phyloP scores from a whole-genome alignment of 2,888 invertebrate genomes.

The Cosmopolites sordidus region DNA sequence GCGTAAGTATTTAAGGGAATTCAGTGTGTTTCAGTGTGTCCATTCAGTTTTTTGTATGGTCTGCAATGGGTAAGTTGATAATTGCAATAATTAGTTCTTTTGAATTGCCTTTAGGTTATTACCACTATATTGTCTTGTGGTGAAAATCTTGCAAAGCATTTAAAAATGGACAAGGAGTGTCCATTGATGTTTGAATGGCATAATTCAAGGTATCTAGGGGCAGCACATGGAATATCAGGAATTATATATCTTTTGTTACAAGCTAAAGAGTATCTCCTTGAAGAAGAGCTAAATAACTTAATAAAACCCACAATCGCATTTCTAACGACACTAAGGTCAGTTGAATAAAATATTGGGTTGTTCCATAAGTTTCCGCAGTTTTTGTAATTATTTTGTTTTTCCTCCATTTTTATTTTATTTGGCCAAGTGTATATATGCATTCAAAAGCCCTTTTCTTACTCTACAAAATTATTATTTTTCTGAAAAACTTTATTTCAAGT shows the following conservation, averaged over 20 bases:
- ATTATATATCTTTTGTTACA: constrained; percentile 79
- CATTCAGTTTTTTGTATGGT: background rate
- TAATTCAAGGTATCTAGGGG: constrained; percentile 79
- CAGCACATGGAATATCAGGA: constrained; percentile 84
- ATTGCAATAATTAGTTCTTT: background rate
- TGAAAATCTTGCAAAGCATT: constrained; percentile 53
- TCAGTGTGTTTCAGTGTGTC: no score
- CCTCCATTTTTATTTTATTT: no score
- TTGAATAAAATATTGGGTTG: no score
- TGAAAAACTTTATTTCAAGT: no score
- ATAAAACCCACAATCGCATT: constrained; percentile 65
- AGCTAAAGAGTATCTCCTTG: constrained; percentile 57
- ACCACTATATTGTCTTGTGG: constrained; percentile 61
- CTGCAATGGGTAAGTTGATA: background rate
- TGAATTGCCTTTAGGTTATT: constrained; percentile 56
- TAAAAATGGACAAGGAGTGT: constrained; percentile 49
- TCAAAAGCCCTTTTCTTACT: no score
- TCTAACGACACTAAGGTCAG: constrained; percentile 51
- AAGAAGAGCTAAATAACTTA: constrained; percentile 54
- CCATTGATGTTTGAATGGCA: constrained; percentile 87
- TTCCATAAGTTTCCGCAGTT: no score
- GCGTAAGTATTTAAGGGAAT: no score
- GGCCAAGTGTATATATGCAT: no score
- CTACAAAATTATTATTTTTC: no score
- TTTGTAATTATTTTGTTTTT: no score